Evolutionary conservation across 2,113 vertebrate species (phyloP).

Genomic region (Excalfactoria chinensis): DNA sequence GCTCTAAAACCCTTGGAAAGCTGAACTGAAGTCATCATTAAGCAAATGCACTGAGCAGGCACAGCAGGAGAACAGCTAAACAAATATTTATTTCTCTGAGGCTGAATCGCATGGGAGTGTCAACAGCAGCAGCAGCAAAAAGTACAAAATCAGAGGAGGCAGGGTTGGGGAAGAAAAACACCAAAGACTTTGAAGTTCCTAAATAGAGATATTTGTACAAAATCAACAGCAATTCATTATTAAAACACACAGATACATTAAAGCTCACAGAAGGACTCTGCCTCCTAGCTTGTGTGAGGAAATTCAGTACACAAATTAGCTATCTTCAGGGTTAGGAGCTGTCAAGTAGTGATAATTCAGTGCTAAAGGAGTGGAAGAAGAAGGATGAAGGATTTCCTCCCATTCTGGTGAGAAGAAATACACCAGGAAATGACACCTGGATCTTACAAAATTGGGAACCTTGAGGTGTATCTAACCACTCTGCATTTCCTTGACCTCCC

Average conservation of each 20-base stretch:
- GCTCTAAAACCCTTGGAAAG: conserved; percentile 10
- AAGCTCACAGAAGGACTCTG: conserved; percentile 10
- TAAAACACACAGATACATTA: conserved; percentile 34
- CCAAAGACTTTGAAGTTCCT: conserved; percentile 33
- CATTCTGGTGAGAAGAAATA: neutral
- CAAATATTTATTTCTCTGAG: conserved; percentile 70
- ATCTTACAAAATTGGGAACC: neutral
- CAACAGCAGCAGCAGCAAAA: conserved; percentile 30
- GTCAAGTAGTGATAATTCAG: neutral
- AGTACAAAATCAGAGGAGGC: neutral
- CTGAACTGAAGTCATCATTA: conserved; percentile 52
- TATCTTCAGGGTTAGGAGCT: neutral
- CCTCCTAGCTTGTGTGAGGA: neutral
- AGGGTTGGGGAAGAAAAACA: neutral
- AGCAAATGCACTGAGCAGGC: conserved; percentile 52
- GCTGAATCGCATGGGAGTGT: conserved; percentile 19
- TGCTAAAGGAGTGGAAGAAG: neutral
- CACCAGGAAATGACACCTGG: neutral
- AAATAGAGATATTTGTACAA: conserved; percentile 32
- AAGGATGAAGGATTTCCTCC: neutral
- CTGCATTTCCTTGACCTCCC: neutral
- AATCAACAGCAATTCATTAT: conserved; percentile 45
- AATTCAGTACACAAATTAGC: neutral
- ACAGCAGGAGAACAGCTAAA: conserved; percentile 65
- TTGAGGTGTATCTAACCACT: neutral